Evolutionary conservation across 2,797 vertebrate genomes (phyloP), one percentile per base, ranked within the genome.

Genomic region (Gephyroberyx darwinii): DNA sequence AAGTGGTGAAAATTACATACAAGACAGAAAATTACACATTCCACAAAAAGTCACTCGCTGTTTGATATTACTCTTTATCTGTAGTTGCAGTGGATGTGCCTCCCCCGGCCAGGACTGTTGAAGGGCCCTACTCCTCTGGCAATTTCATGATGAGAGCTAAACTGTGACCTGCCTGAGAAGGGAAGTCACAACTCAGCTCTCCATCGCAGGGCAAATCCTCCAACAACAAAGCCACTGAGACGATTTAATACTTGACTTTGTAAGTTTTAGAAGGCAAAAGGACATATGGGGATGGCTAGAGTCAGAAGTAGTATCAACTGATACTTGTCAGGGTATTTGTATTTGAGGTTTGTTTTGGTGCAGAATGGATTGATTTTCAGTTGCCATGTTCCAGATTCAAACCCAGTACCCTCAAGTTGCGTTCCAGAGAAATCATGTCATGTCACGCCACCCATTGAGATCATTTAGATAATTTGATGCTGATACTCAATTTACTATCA

Each of bases 121-220:
- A 70, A 83, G 71, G 22, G 47, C 58, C 26, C 59, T 51, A 19
- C 62, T 74, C 66, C 74, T 64, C 69, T 33, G 56, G 63, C 57
- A 79, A 76, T 82, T 82, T 79, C 55, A 77, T 64, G 64, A 67
- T 57, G 82, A 85, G 72, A 39, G 68, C 69, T 83, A 66, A 70
- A 85, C 78, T 89, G 67, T 82, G 84, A 85, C 81, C 78, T 30
- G 20, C 31, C 57, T 71, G 81, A 77, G 74, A 84, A 82, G 79
- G 58, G 76, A 80, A 85, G 71, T 75, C 71, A 48, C 71, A 63
- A 59, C 75, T 85, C 79, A 57, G 70, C 75, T 75, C 63, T 79
- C 73, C 69, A 75, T 84, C 74, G 60, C 64, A 13, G 39, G 52
- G 22, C 4, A 35, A 63, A 79, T 67, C 67, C 71, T 77, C 53